These are phyloP conservation scores for Anseranas semipalmata DNA, from an alignment of 2,113 vertebrate species.

Conservation along the genomic window DNA sequence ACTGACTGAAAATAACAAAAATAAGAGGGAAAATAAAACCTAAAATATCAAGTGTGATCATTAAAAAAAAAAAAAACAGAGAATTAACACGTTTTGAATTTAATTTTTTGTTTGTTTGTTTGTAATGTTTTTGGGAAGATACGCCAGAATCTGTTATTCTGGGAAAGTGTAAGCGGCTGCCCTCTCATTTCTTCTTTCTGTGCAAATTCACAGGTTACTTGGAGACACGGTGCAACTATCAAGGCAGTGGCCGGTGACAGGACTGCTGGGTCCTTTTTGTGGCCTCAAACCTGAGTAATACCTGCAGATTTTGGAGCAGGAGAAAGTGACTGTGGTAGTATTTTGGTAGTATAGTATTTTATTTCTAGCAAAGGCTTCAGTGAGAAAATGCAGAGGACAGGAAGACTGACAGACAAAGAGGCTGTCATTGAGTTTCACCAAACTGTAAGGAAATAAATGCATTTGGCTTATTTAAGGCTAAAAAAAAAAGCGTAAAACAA, in stretches of 20 bases:
- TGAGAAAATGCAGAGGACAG: not conserved
- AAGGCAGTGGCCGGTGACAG: fast-evolving
- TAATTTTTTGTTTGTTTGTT: not conserved
- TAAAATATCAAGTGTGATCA: not conserved
- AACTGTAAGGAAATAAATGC: not conserved
- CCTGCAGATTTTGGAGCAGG: not conserved
- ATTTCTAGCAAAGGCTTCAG: not conserved
- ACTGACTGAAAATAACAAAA: not conserved
- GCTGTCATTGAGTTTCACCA: not conserved
- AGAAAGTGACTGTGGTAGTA: not conserved
- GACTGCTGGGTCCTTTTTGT: not conserved
- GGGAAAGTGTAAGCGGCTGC: not conserved
- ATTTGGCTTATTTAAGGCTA: not conserved
- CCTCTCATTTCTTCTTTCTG: not conserved
- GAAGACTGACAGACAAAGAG: not conserved
- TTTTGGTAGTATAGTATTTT: not conserved
- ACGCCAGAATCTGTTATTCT: fast-evolving
- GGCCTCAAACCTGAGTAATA: not conserved
- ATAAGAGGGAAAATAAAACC: not conserved
- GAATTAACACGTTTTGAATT: no score
- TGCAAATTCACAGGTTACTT: not conserved
- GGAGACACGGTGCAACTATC: not conserved
- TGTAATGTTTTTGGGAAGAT: not conserved
- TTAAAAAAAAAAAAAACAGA: no score
- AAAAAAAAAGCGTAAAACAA: not conserved